Conservation (phyloP, 2,113 vertebrate genomes). For the Antechinus flavipes region DNA sequence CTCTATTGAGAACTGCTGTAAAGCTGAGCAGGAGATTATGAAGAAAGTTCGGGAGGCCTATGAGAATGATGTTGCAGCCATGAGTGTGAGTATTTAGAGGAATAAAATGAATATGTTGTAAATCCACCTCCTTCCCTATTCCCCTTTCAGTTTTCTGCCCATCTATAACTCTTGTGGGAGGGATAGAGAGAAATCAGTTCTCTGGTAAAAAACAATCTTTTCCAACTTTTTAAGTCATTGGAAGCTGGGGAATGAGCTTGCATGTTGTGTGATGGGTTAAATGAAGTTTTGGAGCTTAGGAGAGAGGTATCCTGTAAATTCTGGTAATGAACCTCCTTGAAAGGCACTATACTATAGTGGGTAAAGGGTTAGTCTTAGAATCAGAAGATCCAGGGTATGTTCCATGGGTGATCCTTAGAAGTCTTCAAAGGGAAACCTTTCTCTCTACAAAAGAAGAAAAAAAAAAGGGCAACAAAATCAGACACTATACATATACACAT, state of each 20-base stretch:
- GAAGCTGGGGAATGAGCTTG: too few relatives aligned
- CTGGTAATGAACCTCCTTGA: not conserved
- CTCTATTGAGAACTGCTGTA: slow-evolving; percentile 91
- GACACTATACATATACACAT: not conserved
- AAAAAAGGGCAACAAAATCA: not conserved
- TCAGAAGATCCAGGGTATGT: not conserved
- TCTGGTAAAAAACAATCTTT: not conserved
- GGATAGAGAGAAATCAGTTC: not conserved
- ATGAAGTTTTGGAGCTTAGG: not conserved
- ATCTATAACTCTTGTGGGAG: fast-evolving
- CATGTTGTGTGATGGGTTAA: not conserved
- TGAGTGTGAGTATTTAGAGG: slow-evolving; percentile 90
- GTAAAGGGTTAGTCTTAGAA: not conserved
- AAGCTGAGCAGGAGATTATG: slow-evolving; percentile 95
- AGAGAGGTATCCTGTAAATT: not conserved
- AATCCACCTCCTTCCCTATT: fast-evolving
- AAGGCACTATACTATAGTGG: not conserved
- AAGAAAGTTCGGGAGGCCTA: slow-evolving; percentile 97
- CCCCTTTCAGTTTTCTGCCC: not conserved
- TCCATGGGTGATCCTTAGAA: not conserved
- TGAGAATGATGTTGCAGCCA: slow-evolving; percentile 96
- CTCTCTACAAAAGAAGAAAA: not conserved
- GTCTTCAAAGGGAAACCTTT: not conserved
- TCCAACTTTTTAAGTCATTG: not conserved
- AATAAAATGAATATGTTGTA: not conserved